Evolutionary conservation across 2,113 vertebrate species (phyloP).

Genomic region (Chionomys nivalis): DNA sequence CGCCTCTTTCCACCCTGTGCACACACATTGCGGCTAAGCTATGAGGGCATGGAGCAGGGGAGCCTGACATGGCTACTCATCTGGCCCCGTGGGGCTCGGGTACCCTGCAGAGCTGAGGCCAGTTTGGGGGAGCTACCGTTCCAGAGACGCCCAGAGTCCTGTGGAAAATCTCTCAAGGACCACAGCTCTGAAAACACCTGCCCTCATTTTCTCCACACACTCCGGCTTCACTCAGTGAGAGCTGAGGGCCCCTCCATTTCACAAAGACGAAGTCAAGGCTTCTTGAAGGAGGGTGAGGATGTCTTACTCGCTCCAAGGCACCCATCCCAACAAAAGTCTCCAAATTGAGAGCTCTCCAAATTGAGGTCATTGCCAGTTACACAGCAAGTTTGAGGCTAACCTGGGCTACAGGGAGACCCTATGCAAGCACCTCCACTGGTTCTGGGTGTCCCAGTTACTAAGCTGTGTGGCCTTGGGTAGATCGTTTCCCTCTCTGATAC

Average conservation of each 20-base stretch:
- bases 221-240: not conserved
- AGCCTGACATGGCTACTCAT: not conserved
- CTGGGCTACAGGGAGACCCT: not conserved
- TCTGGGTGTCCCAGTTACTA: not conserved
- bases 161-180: not conserved
- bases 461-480: constrained; percentile 11
- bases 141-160: not conserved
- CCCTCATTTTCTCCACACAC: not conserved
- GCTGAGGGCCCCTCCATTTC: not conserved
- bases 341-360: not conserved
- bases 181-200: not conserved
- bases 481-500: not conserved
- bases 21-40: not conserved
- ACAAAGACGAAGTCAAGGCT: not conserved
- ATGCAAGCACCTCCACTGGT: too few relatives aligned
- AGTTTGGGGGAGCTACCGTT: not conserved
- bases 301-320: not conserved
- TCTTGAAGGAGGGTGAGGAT: not conserved
- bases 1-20: not conserved
- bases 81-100: fast-evolving
- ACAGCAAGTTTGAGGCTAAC: not conserved
- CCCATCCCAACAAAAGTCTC: not conserved
- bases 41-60: not conserved
- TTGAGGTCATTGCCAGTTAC: not conserved
- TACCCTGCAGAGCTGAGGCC: not conserved